Evolutionary conservation across 2,888 invertebrate genomes (phyloP).

Genomic region (Andrena bicolor): DNA sequence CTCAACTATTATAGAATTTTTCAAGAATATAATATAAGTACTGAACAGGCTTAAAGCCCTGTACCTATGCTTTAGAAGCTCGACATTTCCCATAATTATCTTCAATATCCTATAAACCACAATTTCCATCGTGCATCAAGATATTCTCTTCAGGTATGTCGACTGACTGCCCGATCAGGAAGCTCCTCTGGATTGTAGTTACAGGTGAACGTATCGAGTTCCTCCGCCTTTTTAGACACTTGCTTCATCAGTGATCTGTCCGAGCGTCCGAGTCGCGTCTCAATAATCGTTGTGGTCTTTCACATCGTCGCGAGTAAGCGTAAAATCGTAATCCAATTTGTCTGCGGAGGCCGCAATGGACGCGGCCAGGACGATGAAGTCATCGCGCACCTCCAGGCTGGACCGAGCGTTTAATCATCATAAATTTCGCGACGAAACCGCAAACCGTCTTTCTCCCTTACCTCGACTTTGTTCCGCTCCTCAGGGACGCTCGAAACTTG

Average conservation of each 20-base stretch:
- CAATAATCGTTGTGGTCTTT: conserved; percentile 65
- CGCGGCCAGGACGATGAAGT: conserved; percentile 79
- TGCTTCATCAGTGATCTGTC: conserved; percentile 41
- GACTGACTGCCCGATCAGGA: conserved; percentile 16
- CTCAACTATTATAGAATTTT: too few species aligned
- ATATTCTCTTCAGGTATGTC: too few species aligned
- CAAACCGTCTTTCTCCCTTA: conserved; percentile 76
- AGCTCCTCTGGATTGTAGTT: conserved; percentile 11
- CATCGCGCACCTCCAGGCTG: conserved; percentile 72
- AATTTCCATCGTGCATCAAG: too few species aligned
- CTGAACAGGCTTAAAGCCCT: too few species aligned
- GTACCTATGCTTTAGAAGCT: too few species aligned
- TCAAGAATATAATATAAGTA: too few species aligned
- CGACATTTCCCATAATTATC: too few species aligned
- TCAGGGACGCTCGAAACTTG: conserved; percentile 10
- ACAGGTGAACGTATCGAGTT: conserved; percentile 2
- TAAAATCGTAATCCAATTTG: conserved; percentile 82
- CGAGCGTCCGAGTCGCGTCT: conserved; percentile 40
- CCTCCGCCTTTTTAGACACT: not conserved
- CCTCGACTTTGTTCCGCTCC: conserved; percentile 44
- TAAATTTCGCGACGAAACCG: conserved; percentile 83
- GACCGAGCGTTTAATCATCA: conserved; percentile 83
- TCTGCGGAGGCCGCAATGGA: conserved; percentile 74
- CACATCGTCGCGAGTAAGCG: conserved; percentile 69
- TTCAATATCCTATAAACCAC: too few species aligned